Evolutionary conservation across 2,888 invertebrate genomes (phyloP), one percentile per base, ranked within the genome.

Genomic region (Cataglyphis cursor): DNA sequence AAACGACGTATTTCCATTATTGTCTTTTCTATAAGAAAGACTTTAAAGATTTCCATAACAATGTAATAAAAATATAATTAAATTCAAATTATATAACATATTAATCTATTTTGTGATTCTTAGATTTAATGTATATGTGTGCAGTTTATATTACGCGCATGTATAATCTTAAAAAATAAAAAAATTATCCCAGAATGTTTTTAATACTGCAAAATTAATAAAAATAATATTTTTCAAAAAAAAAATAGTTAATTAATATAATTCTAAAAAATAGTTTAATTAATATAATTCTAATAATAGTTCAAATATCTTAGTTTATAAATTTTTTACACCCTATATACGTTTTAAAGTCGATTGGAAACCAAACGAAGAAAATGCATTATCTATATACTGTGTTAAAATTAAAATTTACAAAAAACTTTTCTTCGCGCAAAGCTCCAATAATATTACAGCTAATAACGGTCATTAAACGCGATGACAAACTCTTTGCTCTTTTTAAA

Each of bases 401-500:
- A 75, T 18, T 35, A 57, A 66, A 48, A 64, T 51, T 59, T 80
- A 72, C 28, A 31, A 54, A 31, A 64, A 80, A 81, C 54, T 68
- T 83, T 74, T 84, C 66, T 64, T 54, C 28, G 41, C 35, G 15
- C 12, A 44, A 38, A 72, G 64, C 61, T 5, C 28, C n/a, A 80
- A 84, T 84, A 88, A 81, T 76, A 81, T 86, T 73, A 12, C 35
- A 65, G 84, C 18, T 88, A 84, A 88, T 84, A 82, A 76, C 68
- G 21, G 35, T 38, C 59, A 81, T 84, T 75, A 82, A 51, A 76
- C 31, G 38, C 31, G 44, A 31, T 21, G 28, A n/a, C 61, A 82
- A 80, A 5, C 35, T 0, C 74, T 59, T 84, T 35, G 1, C 48
- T 38, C 12, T 76, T 81, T 65, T 48, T 28, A 61, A 85, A 59